Percentiles rank a stretch among this genome's conserved stretches.
Conservation (phyloP, 1,140 invertebrate genomes). For the Adelges cooleyi region DNA sequence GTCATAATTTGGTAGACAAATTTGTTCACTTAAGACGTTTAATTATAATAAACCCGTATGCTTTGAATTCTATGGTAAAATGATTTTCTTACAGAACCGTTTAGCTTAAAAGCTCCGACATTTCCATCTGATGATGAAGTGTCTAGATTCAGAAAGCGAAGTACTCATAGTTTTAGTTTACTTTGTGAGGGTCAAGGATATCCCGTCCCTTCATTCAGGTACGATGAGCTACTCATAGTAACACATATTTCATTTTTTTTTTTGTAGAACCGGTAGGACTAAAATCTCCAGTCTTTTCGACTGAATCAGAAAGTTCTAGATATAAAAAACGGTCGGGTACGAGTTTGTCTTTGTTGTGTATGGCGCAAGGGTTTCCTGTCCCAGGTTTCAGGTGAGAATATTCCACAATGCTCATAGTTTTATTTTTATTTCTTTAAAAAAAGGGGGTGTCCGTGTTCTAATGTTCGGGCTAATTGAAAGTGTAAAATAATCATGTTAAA, state of each 20-base stretch:
- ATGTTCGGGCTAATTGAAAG: slow-evolving; percentile 20
- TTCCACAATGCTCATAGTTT: slow-evolving; percentile 20
- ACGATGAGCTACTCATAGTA: slow-evolving; percentile 21
- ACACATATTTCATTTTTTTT: slow-evolving; percentile 3
- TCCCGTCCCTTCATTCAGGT: slow-evolving; percentile 61
- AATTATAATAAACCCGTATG: too few species aligned
- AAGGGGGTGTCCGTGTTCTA: background rate
- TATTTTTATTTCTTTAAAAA: background rate
- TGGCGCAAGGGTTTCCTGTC: slow-evolving; percentile 48
- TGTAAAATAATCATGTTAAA: too few species aligned
- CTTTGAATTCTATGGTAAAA: background rate
- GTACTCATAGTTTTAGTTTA: slow-evolving; percentile 31
- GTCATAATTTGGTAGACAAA: too few species aligned
- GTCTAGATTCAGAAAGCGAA: slow-evolving; percentile 33
- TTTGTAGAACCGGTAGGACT: slow-evolving; percentile 53
- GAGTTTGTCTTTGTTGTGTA: slow-evolving; percentile 43
- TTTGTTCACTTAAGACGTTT: too few species aligned
- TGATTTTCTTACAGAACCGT: slow-evolving; percentile 45
- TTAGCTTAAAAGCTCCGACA: slow-evolving; percentile 53
- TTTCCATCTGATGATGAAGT: slow-evolving; percentile 47
- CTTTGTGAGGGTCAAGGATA: slow-evolving; percentile 58
- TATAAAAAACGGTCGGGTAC: slow-evolving; percentile 31
- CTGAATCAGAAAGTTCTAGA: slow-evolving; percentile 49
- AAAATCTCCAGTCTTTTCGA: slow-evolving; percentile 45
- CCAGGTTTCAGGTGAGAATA: slow-evolving; percentile 44